These are phyloP conservation scores for Auanema freiburgensis DNA, from an alignment of 2,888 invertebrate species.

Conservation along the genomic window DNA sequence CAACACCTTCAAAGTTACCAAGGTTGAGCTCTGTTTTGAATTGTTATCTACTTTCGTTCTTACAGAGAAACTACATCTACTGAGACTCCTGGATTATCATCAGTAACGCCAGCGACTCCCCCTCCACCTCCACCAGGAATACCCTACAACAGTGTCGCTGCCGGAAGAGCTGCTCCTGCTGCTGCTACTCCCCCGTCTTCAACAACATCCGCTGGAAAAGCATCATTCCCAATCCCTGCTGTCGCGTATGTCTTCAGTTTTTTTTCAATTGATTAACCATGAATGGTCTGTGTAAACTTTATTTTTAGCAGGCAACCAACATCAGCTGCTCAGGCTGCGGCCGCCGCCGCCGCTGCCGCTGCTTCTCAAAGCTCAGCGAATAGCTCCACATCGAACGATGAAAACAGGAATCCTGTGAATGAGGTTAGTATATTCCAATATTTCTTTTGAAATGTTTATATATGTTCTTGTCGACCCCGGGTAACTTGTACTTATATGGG, in stretches of 20 bases:
- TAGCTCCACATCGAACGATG: conserved; percentile 1
- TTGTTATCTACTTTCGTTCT: background rate
- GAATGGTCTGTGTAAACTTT: background rate
- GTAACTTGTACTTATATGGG: background rate
- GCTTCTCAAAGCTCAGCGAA: conserved; percentile 3
- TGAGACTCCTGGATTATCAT: conserved; percentile 1
- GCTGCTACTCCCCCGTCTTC: conserved; percentile 18
- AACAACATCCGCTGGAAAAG: conserved; percentile 17
- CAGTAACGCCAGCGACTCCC: conserved; percentile 59
- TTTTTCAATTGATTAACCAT: background rate
- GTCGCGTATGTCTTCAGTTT: conserved; percentile 8
- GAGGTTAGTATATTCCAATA: conserved; percentile 12
- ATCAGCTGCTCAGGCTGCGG: conserved; percentile 7
- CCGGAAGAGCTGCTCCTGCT: conserved; percentile 32
- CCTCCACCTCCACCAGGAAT: conserved; percentile 56
- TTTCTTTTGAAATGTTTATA: too few relatives aligned
- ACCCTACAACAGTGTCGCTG: conserved; percentile 60
- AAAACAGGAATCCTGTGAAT: conserved; percentile 15
- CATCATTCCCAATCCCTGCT: conserved; percentile 17
- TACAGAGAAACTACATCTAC: conserved; percentile 11
- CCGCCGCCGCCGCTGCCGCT: conserved; percentile 9
- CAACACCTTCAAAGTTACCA: conserved; percentile 18
- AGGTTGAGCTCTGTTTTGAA: conserved; percentile 13
- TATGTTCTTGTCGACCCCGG: too few relatives aligned
- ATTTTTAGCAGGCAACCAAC: conserved; percentile 22